Conservation (phyloP, 2,888 invertebrate genomes). For the Digitonthophagus gazella region DNA sequence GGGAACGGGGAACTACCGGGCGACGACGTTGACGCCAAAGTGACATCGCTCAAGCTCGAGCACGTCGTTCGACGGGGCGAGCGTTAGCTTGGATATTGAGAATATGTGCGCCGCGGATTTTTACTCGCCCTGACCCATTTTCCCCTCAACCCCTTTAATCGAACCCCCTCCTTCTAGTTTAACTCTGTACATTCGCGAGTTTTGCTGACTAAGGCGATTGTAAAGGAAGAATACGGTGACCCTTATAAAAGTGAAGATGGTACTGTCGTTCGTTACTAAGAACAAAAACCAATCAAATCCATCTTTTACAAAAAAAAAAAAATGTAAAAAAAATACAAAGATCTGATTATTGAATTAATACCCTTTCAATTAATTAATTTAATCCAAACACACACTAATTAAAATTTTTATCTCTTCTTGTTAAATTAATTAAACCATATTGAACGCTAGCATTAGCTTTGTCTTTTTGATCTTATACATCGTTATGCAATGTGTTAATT, state of each 20-base stretch:
- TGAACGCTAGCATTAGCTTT: no score
- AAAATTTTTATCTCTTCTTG: no score
- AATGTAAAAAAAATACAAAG: no score
- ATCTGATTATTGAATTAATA: no score
- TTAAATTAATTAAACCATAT: no score
- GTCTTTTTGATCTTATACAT: no score
- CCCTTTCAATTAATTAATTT: no score
- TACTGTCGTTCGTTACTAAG: no score
- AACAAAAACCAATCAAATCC: no score
- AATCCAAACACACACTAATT: no score
- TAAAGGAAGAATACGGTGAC: background rate
- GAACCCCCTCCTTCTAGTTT: background rate
- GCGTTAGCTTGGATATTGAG: conserved; percentile 23
- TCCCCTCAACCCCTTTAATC: background rate
- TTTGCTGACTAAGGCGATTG: background rate
- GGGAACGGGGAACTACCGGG: conserved; percentile 18
- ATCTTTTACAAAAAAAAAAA: no score
- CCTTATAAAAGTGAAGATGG: background rate
- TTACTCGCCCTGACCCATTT: conserved; percentile 22
- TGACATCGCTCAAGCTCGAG: conserved; percentile 36
- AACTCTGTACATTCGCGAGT: background rate
- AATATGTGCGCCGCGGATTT: conserved; percentile 24
- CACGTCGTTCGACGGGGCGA: conserved; percentile 20
- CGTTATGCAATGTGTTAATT: no score
- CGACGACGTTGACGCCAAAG: conserved; percentile 36